Percentiles rank a stretch among this genome's conserved stretches.
phyloP scores from a whole-genome alignment of 2,888 invertebrate genomes.

The Morpho helenor region DNA sequence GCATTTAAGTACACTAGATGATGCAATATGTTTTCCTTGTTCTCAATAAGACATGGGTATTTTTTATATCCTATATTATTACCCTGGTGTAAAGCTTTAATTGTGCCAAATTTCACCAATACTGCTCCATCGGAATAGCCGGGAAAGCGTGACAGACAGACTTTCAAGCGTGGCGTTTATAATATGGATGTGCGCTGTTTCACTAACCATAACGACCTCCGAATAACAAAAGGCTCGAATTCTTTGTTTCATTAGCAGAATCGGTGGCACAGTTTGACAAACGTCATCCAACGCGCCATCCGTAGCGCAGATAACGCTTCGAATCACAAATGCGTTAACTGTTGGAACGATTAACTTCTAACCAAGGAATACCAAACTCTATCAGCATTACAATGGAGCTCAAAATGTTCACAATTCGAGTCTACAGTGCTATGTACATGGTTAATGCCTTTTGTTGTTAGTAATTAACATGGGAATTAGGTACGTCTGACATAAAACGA shows the following conservation, averaged over 20 bases:
- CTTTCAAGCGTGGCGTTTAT: not conserved
- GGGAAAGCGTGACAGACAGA: too few relatives aligned
- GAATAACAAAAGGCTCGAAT: too few relatives aligned
- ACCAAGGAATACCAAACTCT: slow-evolving; percentile 5
- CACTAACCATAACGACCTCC: too few relatives aligned
- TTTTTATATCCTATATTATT: too few relatives aligned
- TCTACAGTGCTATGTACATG: not conserved
- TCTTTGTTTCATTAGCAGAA: too few relatives aligned
- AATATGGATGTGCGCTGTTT: not conserved
- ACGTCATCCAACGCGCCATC: slow-evolving; percentile 10
- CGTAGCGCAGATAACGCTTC: slow-evolving; percentile 19
- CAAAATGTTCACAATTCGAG: not conserved
- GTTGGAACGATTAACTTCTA: slow-evolving; percentile 5
- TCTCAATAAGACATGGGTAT: too few relatives aligned
- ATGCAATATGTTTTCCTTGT: too few relatives aligned
- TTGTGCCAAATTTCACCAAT: too few relatives aligned
- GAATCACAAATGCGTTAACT: slow-evolving; percentile 17
- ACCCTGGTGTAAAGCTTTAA: too few relatives aligned
- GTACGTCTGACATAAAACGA: slow-evolving; percentile 1
- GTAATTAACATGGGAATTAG: slow-evolving; percentile 21
- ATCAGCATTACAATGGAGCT: not conserved
- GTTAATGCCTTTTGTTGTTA: slow-evolving; percentile 7
- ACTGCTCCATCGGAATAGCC: too few relatives aligned
- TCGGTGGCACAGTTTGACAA: not conserved
- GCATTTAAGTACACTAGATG: too few relatives aligned